Evolutionary conservation across 2,797 vertebrate species (phyloP), one percentile per base, ranked within the genome.

Genomic region (Gymnopithys bicolor): DNA sequence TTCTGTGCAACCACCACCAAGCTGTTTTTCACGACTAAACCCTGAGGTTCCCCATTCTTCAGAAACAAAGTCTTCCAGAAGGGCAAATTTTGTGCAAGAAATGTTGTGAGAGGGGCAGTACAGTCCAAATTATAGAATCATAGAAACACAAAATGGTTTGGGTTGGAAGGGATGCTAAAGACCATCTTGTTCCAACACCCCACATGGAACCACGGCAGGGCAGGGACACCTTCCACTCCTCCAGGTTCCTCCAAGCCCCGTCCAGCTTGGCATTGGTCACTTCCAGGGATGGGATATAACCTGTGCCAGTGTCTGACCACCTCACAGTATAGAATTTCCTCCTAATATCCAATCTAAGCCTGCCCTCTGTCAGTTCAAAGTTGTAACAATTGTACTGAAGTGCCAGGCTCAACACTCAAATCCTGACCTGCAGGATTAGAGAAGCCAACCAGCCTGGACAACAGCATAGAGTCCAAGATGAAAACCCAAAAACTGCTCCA

Each of bases 51-150:
- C 19, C 22, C 18, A 28, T 51, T 52, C 93, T 71, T 41, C 74
- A 84, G 6, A 30, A 45, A 43, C 15, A 87, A 85, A 62, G 1
- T 48, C 28, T 84, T 52, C 43, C 19, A 85, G 45, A 39, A 58
- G 25, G n/a, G 32, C 13, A 63, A 18, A 24, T 7, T 60, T 60
- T 10, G n/a, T 55, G 51, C 55, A 76, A 63, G 51, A n/a, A 63
- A 3, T 2, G 1, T 27, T 51, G 21, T 3, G 2, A 63, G 45
- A 19, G 18, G 28, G 21, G 52, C 18, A 37, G 28, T 1, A 45
- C 11, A 25, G 23, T 13, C 30, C 63, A 52, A 84, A 68, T 39
- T 10, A 66, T 3, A 7, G 49, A 59, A 30, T 24, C 16, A 19
- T 3, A 8, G 41, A 51, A 30, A 19, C 16, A 30, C 6, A n/a